phyloP scores from a whole-genome alignment of 2,888 invertebrate species.

The Polietes domitor region DNA sequence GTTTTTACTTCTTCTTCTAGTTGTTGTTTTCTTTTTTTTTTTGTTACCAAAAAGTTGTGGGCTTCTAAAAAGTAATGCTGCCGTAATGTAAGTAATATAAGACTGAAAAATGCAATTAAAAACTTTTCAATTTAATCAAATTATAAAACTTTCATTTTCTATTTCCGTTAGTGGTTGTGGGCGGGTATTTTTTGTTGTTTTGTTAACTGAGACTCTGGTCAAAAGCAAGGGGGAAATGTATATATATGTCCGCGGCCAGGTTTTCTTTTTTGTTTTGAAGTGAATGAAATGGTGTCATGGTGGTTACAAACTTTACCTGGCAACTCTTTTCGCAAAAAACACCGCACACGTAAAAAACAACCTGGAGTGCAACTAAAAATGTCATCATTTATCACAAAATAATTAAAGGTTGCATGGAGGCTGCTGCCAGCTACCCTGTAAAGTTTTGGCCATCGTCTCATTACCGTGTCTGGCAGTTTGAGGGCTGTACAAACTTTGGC shows the following conservation, averaged over 20 bases:
- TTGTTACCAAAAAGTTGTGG: constrained; percentile 1
- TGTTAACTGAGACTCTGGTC: not conserved
- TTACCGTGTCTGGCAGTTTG: not conserved
- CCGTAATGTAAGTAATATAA: constrained; percentile 49
- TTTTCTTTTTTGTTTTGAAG: not conserved
- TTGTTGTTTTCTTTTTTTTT: constrained; percentile 13
- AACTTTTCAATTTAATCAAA: constrained; percentile 66
- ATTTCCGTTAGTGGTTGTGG: constrained; percentile 45
- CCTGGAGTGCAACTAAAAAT: constrained; percentile 72
- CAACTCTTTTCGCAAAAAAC: constrained; percentile 15
- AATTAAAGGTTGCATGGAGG: constrained; percentile 75
- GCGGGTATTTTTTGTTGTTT: not conserved
- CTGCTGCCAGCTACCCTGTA: not conserved
- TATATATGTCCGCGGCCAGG: not conserved
- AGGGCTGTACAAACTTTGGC: not conserved
- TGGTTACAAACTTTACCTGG: constrained; percentile 18
- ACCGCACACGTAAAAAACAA: too few species aligned
- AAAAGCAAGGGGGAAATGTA: not conserved
- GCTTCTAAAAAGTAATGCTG: not conserved
- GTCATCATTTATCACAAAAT: constrained; percentile 80
- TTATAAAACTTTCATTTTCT: constrained; percentile 69
- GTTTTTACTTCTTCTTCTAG: too few species aligned
- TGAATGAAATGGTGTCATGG: not conserved
- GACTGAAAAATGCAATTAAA: constrained; percentile 69
- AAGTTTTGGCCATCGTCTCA: not conserved